Percentiles rank a stretch among this genome's conserved stretches.
Evolutionary conservation across 2,888 invertebrate genomes (phyloP).

Genomic region (Aphodius granarius): DNA sequence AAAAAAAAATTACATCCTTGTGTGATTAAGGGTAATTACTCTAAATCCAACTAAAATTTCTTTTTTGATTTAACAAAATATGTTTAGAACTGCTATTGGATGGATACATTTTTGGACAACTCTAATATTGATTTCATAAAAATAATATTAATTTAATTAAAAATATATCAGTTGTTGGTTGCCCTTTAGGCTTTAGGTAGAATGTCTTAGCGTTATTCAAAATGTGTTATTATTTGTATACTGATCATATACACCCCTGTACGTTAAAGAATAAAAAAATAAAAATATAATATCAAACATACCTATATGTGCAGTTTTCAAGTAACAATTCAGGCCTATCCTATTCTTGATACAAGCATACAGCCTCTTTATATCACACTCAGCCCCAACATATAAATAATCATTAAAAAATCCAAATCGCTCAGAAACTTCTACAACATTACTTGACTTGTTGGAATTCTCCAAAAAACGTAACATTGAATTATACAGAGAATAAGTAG

Average conservation of each 20-base stretch:
- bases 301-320: conserved; percentile 30
- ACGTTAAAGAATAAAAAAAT: conserved; percentile 8
- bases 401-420: conserved; percentile 43
- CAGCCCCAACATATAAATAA: conserved; percentile 33
- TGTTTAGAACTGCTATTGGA: too few relatives aligned
- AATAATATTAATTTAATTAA: too few relatives aligned
- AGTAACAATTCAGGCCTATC: conserved; percentile 1
- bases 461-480: neutral
- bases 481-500: neutral
- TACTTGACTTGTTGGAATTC: neutral
- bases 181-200: too few relatives aligned
- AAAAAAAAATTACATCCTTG: too few relatives aligned
- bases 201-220: neutral
- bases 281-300: conserved; percentile 2
- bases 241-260: neutral
- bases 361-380: neutral
- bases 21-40: too few relatives aligned
- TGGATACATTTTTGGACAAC: too few relatives aligned
- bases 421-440: conserved; percentile 29
- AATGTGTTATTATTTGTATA: neutral
- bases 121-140: too few relatives aligned
- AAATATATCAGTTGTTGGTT: too few relatives aligned
- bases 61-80: too few relatives aligned
- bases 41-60: too few relatives aligned
- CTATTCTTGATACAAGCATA: conserved; percentile 16